Evolutionary conservation across 2,113 vertebrate species (phyloP).

Genomic region (Nothoprocta pentlandii): DNA sequence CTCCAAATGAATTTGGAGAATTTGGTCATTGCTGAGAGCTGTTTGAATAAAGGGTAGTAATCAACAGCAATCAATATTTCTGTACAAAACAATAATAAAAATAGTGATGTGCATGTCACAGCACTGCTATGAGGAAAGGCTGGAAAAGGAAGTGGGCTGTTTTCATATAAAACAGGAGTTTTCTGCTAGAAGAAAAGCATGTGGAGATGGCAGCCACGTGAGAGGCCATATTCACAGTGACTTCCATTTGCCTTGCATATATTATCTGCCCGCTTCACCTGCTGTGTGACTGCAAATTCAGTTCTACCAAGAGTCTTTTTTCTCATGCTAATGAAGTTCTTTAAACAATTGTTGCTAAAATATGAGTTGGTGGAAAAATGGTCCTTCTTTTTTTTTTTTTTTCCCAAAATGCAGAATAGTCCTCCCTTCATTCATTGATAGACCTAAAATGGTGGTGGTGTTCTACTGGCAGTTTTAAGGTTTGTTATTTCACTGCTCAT

Average conservation of each 20-base stretch:
- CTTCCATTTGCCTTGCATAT: constrained; percentile 35
- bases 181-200: background rate
- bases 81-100: background rate
- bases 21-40: background rate
- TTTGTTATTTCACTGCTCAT: background rate
- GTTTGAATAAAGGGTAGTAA: background rate
- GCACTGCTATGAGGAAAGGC: background rate
- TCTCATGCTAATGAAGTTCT: constrained; percentile 53
- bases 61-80: background rate
- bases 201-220: background rate
- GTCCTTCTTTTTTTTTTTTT: background rate
- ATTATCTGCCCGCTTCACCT: constrained; percentile 55
- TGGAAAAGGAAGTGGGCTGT: background rate
- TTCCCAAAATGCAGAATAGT: constrained; percentile 4
- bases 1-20: background rate
- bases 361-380: background rate
- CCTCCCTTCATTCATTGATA: background rate
- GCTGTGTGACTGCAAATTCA: constrained; percentile 42
- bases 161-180: background rate
- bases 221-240: background rate
- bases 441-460: background rate
- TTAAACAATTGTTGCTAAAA: constrained; percentile 64
- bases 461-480: background rate
- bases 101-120: rapidly evolving
- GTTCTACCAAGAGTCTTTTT: constrained; percentile 51